These are phyloP conservation scores for Bombus vancouverensis DNA, from an alignment of 1,140 invertebrate species.

Conservation along the genomic window DNA sequence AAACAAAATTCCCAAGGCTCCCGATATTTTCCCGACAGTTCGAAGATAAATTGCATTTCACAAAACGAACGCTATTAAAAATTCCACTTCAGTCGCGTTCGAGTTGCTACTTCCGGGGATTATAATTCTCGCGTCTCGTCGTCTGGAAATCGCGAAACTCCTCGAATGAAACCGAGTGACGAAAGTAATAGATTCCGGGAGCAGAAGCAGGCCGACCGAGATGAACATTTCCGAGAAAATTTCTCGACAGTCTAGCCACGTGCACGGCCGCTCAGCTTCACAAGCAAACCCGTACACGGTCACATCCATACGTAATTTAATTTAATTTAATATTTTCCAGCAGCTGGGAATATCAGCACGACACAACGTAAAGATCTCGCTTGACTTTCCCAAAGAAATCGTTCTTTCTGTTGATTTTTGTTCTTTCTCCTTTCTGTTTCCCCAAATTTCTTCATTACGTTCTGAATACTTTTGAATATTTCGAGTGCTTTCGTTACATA, in stretches of 20 bases:
- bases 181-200: conserved; percentile 50
- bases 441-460: background rate
- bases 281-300: background rate
- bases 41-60: background rate
- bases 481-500: no score
- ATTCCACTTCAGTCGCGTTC: background rate
- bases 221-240: conserved; percentile 49
- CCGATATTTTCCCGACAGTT: background rate
- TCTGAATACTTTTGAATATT: no score
- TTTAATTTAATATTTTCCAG: conserved; percentile 62
- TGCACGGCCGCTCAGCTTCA: background rate
- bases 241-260: conserved; percentile 49
- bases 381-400: background rate
- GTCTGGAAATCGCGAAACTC: conserved; percentile 44
- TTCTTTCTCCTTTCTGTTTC: background rate
- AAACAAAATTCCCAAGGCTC: background rate
- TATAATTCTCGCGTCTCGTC: conserved; percentile 39
- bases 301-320: conserved; percentile 38
- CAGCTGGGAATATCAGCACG: conserved; percentile 43
- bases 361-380: conserved; percentile 1
- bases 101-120: background rate
- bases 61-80: conserved; percentile 6
- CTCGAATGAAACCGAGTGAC: conserved; percentile 43
- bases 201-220: conserved; percentile 33
- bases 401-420: conserved; percentile 7